phyloP scores from a whole-genome alignment of 1,140 invertebrate genomes.

The Apis dorsata region DNA sequence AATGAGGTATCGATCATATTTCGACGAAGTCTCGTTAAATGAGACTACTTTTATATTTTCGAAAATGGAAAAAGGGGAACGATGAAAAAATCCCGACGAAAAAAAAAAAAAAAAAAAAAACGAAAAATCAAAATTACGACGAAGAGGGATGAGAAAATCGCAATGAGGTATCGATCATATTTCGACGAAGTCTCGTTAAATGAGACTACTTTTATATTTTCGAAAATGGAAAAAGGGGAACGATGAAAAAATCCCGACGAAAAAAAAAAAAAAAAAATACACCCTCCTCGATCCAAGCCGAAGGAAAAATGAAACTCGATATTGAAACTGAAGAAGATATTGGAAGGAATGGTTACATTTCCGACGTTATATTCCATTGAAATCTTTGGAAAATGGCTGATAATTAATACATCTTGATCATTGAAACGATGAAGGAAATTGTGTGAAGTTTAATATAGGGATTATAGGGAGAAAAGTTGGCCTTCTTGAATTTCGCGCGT shows the following conservation, averaged over 20 bases:
- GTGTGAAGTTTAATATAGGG: constrained; percentile 14
- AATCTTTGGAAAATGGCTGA: neutral
- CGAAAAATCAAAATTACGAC: neutral
- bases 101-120: neutral
- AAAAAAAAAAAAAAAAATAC: neutral
- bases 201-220: neutral
- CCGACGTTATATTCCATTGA: neutral
- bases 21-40: constrained; percentile 17
- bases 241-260: neutral
- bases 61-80: neutral
- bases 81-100: neutral
- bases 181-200: constrained; percentile 18
- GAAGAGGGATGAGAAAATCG: neutral
- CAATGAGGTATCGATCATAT: constrained; percentile 1
- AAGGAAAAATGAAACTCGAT: neutral
- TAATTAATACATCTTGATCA: constrained; percentile 25
- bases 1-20: neutral
- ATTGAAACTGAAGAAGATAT: neutral
- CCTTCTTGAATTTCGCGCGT: constrained; percentile 26
- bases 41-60: neutral
- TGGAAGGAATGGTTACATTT: neutral
- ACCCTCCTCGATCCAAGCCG: neutral
- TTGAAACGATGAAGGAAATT: constrained; percentile 16
- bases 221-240: neutral
- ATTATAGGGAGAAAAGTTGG: constrained; percentile 22